These are phyloP conservation scores for Alosa sapidissima DNA, from an alignment of 2,797 vertebrate genomes.

Conservation along the genomic window DNA sequence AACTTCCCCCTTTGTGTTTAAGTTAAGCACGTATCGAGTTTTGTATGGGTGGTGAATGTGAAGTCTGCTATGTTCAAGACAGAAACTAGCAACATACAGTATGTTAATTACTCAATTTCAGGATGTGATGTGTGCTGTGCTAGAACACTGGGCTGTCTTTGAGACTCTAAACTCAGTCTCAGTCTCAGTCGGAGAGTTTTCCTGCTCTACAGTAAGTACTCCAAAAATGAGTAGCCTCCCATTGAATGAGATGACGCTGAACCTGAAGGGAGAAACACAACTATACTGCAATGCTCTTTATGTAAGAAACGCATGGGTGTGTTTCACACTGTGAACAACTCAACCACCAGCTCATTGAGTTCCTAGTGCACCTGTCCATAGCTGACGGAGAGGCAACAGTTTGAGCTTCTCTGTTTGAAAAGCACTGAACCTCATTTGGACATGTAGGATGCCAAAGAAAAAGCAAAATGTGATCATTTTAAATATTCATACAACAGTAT, in stretches of 20 bases:
- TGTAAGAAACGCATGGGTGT: background rate
- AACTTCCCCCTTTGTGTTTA: background rate
- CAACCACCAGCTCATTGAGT: background rate
- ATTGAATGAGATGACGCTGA: background rate
- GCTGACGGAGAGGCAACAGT: background rate
- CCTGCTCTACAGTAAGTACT: too few species aligned
- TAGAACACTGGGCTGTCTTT: background rate
- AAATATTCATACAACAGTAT: background rate
- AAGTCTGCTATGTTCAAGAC: background rate
- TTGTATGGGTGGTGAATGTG: background rate
- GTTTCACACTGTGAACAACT: background rate
- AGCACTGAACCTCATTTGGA: background rate
- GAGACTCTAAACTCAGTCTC: too few species aligned
- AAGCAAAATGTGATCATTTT: background rate
- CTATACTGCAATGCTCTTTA: background rate
- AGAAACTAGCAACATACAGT: background rate
- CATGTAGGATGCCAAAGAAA: background rate
- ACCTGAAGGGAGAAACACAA: background rate
- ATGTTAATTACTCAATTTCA: background rate
- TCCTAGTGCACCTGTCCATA: background rate
- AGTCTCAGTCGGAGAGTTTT: too few species aligned
- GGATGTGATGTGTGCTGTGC: background rate
- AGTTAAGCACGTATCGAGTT: background rate
- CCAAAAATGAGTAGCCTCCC: too few species aligned
- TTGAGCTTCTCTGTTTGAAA: background rate